Conservation (phyloP, 2,113 vertebrate species). For the Boleophthalmus pectinirostris region DNA sequence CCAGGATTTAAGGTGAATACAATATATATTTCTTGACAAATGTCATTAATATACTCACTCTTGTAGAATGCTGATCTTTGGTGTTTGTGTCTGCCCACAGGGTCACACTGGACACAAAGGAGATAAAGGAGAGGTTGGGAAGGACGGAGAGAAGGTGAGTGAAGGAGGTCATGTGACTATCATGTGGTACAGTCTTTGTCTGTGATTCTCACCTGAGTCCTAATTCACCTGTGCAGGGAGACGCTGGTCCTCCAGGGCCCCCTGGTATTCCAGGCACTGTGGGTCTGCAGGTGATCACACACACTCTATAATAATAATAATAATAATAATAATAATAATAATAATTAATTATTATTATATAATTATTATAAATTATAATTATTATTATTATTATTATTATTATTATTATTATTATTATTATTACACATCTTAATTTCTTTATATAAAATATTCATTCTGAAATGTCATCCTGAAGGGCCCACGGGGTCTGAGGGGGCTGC, state of each 20-base stretch:
- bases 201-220: background rate
- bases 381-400: too few species aligned
- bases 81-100: slow-evolving; percentile 60
- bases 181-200: background rate
- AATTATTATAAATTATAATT: too few species aligned
- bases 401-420: too few species aligned
- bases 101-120: slow-evolving; percentile 96
- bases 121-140: slow-evolving; percentile 89
- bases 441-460: background rate
- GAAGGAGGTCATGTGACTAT: background rate
- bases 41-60: background rate
- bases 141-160: slow-evolving; percentile 91
- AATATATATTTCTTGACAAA: background rate
- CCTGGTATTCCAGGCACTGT: slow-evolving; percentile 85
- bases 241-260: slow-evolving; percentile 84
- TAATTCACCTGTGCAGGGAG: slow-evolving; percentile 76
- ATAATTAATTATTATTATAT: too few species aligned
- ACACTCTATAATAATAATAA: too few species aligned
- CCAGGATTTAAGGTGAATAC: slow-evolving; percentile 93
- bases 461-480: slow-evolving; percentile 79
- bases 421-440: background rate
- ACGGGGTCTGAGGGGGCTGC: slow-evolving; percentile 86
- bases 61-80: background rate
- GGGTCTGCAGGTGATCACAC: slow-evolving; percentile 87
- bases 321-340: too few species aligned